Conservation (phyloP, 2,888 invertebrate genomes). For the Nasonia oneida region DNA sequence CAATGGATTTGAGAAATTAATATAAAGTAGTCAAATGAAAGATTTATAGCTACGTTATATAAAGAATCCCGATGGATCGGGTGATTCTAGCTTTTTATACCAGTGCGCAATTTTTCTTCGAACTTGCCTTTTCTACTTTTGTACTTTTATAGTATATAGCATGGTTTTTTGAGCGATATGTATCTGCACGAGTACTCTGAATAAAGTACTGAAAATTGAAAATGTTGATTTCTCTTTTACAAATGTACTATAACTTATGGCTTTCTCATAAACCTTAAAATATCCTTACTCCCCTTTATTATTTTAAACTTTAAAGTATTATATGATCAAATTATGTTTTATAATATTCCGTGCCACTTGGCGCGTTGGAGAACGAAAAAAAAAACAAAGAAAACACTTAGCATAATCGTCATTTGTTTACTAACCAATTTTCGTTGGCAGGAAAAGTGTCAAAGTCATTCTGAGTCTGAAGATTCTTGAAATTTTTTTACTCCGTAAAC, state of each 20-base stretch:
- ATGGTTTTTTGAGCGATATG: slow-evolving; percentile 44
- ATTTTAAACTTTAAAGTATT: neutral
- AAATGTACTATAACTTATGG: neutral
- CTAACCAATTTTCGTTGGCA: slow-evolving; percentile 52
- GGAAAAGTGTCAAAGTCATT: neutral
- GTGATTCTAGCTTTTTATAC: slow-evolving; percentile 49
- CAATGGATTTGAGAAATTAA: slow-evolving; percentile 35
- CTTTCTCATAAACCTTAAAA: neutral
- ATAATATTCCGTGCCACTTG: neutral
- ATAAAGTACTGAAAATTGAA: slow-evolving; percentile 51
- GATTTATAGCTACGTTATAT: slow-evolving; percentile 15
- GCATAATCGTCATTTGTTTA: slow-evolving; percentile 51
- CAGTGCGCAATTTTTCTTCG: slow-evolving; percentile 47
- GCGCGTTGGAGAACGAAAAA: neutral
- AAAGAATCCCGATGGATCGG: slow-evolving; percentile 16
- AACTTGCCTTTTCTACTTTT: slow-evolving; percentile 62
- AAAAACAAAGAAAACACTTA: slow-evolving; percentile 53
- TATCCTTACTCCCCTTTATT: neutral
- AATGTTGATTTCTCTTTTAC: slow-evolving; percentile 1
- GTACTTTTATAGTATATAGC: slow-evolving; percentile 56
- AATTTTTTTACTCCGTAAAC: neutral
- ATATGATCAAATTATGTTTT: neutral
- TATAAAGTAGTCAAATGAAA: slow-evolving; percentile 23
- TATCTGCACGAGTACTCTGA: slow-evolving; percentile 43
- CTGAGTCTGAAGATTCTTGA: neutral